Percentiles rank a stretch among this genome's conserved stretches.
Evolutionary conservation across 2,113 vertebrate genomes (phyloP).

Genomic region (Furnarius figulus): DNA sequence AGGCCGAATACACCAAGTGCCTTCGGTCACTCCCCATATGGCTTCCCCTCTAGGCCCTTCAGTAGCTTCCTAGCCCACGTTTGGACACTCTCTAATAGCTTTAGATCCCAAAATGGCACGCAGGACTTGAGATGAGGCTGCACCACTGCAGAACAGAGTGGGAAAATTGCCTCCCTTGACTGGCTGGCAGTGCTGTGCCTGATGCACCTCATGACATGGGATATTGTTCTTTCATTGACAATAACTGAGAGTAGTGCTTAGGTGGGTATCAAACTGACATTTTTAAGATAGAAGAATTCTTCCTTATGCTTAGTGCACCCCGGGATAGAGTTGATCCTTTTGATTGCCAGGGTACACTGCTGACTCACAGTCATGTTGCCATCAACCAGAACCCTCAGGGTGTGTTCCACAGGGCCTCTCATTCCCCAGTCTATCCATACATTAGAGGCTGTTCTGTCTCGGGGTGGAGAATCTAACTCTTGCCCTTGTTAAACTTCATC

Average conservation of each 20-base stretch:
- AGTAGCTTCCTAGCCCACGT: rapidly evolving
- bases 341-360: background rate
- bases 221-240: background rate
- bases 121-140: rapidly evolving
- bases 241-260: rapidly evolving
- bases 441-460: background rate
- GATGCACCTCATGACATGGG: too few relatives aligned
- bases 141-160: background rate
- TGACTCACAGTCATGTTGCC: background rate
- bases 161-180: background rate
- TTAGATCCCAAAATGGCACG: background rate
- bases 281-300: background rate
- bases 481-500: background rate
- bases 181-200: rapidly evolving
- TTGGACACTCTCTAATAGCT: background rate
- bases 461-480: background rate
- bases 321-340: background rate
- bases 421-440: background rate
- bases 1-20: background rate
- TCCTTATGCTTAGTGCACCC: background rate
- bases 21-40: rapidly evolving
- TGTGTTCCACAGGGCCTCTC: background rate
- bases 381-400: background rate
- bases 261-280: background rate
- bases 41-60: background rate